Evolutionary conservation across 2,888 invertebrate species (phyloP), one percentile per base, ranked within the genome.

Genomic region (Callyntrura sp.): DNA sequence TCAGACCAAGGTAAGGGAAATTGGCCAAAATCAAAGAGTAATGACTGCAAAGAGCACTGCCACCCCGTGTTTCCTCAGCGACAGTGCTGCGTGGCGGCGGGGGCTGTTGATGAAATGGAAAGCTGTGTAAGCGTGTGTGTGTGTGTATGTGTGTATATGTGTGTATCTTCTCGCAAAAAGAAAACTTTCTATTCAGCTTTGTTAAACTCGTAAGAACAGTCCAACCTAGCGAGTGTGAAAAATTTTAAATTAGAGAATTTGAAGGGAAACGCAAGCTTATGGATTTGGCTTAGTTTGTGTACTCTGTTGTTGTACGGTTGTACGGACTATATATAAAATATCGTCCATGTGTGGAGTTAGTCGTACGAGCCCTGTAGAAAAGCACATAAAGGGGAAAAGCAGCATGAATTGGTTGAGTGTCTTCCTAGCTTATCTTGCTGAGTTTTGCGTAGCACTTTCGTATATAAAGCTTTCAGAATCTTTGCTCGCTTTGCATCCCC

Each of bases 241-340:
- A 55, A 17, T 57, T 57, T 57, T 11, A 57, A 57, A 57, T 57
- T 57, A 17, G 57, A 62, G 11, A n/a, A 25, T 0, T 12, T 62
- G 11, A 1, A 62, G 25, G 23, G 25, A 62, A 62, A 6, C 25
- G 62, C 6, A 25, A 6, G 12, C 6, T 4, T 12, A 9, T 62
- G n/a, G n/a, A 62, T 62, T 62, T n/a, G 62, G 12, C n/a, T 57
- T 62, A 57, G 57, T 57, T n/a, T n/a, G n/a, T n/a, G n/a, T n/a
- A n/a, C n/a, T n/a, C n/a, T n/a, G n/a, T n/a, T n/a, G n/a, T n/a
- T n/a, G n/a, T n/a, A n/a, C n/a, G n/a, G n/a, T n/a, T n/a, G n/a
- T n/a, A n/a, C n/a, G n/a, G n/a, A n/a, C n/a, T n/a, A n/a, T n/a
- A n/a, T n/a, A n/a, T n/a, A n/a, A n/a, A n/a, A n/a, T n/a, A n/a